Evolutionary conservation across 2,797 vertebrate species (phyloP).

Genomic region (Cygnus olor): DNA sequence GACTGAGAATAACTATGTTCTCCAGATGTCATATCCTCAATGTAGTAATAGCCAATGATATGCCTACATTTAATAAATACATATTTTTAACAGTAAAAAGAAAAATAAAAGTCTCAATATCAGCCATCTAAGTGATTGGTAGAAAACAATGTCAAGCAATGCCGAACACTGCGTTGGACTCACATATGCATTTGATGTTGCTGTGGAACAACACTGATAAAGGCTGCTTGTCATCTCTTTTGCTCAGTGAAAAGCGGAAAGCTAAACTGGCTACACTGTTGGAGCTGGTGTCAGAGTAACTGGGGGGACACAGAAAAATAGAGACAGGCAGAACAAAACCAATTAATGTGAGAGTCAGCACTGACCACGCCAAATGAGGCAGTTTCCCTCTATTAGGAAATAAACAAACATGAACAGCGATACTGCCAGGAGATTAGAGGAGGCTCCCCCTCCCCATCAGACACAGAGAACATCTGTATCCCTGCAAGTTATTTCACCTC

Average conservation of each 20-base stretch:
- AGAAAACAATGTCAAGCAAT: neutral
- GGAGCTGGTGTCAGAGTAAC: neutral
- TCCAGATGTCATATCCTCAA: accelerated
- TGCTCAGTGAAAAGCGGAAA: neutral
- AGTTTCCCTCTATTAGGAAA: neutral
- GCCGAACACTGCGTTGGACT: neutral
- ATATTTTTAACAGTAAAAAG: neutral
- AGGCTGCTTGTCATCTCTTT: neutral
- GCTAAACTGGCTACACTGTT: neutral
- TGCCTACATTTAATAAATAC: neutral
- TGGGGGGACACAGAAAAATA: neutral
- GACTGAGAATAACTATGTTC: neutral
- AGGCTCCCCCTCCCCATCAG: neutral
- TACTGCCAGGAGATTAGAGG: neutral
- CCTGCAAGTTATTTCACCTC: neutral
- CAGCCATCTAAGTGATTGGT: neutral
- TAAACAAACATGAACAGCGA: neutral
- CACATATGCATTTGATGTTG: neutral
- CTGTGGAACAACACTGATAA: neutral
- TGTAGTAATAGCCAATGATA: neutral
- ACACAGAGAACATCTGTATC: neutral
- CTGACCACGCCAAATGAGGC: neutral
- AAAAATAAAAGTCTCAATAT: neutral
- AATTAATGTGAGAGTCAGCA: neutral
- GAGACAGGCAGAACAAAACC: slow-evolving; percentile 36